Conservation (phyloP, 2,113 vertebrate genomes). For the Thoracochromis brauschi region DNA sequence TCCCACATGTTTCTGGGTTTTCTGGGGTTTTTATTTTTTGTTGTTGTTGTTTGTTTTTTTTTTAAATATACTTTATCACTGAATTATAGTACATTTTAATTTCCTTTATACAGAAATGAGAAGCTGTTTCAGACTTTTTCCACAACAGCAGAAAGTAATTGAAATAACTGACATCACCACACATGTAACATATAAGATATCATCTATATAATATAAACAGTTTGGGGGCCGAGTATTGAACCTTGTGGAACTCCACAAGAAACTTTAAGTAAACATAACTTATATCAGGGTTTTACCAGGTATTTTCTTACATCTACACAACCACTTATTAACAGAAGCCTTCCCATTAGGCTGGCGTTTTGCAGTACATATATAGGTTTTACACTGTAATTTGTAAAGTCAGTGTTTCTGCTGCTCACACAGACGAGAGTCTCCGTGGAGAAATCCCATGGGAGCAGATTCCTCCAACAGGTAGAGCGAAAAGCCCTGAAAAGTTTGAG, state of each 20-base stretch:
- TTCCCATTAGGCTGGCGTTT: not conserved
- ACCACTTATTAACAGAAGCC: not conserved
- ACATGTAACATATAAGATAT: not conserved
- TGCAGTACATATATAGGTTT: not conserved
- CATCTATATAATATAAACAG: not conserved
- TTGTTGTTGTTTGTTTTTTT: not conserved
- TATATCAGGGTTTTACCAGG: not conserved
- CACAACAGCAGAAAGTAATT: not conserved
- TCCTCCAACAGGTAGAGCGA: slow-evolving; percentile 82
- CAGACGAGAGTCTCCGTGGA: slow-evolving; percentile 90
- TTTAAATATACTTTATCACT: not conserved
- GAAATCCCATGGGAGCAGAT: slow-evolving; percentile 87
- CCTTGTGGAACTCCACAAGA: not conserved
- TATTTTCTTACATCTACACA: not conserved
- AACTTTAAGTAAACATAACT: not conserved
- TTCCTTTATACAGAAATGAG: not conserved
- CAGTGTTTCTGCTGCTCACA: slow-evolving; percentile 81
- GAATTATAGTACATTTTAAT: not conserved
- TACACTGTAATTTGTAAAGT: slow-evolving; percentile 46
- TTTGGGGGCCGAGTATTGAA: not conserved
- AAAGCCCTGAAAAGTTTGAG: slow-evolving; percentile 71
- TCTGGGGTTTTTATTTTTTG: rapidly evolving
- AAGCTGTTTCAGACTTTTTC: not conserved
- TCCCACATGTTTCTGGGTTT: not conserved
- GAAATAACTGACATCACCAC: not conserved